Evolutionary conservation across 2,797 vertebrate species (phyloP).

Genomic region (Euthynnus affinis): DNA sequence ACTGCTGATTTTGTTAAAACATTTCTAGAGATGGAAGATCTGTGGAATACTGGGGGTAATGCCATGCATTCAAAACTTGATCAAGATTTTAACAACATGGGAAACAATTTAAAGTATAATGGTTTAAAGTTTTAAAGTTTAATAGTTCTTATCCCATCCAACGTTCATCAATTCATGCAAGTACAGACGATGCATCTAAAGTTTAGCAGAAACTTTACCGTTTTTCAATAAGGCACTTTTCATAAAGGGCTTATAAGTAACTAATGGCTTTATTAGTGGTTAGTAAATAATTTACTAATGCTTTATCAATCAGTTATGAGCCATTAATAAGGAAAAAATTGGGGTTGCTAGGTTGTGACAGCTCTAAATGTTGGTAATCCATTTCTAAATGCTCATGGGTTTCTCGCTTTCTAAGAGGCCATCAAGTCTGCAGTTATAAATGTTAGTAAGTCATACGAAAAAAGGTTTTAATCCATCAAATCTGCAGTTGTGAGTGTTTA

Average conservation of each 20-base stretch:
- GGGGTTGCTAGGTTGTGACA: constrained; percentile 20
- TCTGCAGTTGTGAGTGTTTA: neutral
- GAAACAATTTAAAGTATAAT: neutral
- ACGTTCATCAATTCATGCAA: neutral
- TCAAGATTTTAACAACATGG: neutral
- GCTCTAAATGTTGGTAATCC: neutral
- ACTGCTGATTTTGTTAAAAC: neutral
- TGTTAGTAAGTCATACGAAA: neutral
- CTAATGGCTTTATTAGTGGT: neutral
- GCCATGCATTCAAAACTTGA: neutral
- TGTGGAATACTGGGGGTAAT: neutral
- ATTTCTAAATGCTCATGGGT: neutral
- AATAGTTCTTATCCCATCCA: neutral
- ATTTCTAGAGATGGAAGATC: neutral
- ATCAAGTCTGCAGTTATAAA: neutral
- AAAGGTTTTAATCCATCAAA: neutral
- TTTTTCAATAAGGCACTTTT: neutral
- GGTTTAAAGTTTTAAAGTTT: too few species aligned
- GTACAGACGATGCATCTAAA: neutral
- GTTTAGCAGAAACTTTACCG: neutral
- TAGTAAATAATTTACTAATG: too few species aligned
- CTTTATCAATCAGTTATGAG: neutral
- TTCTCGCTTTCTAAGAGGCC: neutral
- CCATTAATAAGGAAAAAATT: neutral
- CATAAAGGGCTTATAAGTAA: neutral